Evolutionary conservation across 2,113 vertebrate genomes (phyloP).

Genomic region (Psammodynastes pulverulentus): DNA sequence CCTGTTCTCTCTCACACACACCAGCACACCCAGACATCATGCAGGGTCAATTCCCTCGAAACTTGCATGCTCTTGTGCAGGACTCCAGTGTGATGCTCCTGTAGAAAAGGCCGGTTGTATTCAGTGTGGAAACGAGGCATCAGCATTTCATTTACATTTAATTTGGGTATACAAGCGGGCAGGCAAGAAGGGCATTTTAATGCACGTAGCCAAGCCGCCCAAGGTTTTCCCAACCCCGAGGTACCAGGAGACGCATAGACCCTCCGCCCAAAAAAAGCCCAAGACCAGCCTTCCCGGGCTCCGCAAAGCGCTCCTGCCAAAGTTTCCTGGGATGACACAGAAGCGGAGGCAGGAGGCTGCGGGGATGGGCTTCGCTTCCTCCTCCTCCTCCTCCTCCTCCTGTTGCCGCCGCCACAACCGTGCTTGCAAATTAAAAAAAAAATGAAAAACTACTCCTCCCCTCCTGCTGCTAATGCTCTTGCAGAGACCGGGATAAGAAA

Average conservation of each 20-base stretch:
- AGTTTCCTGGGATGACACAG: constrained; percentile 49
- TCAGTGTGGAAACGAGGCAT: neutral
- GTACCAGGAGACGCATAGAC: constrained; percentile 39
- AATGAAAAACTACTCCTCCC: constrained; percentile 2
- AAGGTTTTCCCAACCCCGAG: neutral
- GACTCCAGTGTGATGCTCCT: neutral
- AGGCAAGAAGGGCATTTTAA: constrained; percentile 44
- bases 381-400: neutral
- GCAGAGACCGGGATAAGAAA: constrained; percentile 26
- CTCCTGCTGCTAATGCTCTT: constrained; percentile 1
- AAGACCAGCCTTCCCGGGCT: neutral
- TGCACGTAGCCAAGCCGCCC: constrained; percentile 53
- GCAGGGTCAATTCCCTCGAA: constrained; percentile 30
- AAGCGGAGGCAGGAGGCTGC: neutral
- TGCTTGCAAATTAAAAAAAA: neutral
- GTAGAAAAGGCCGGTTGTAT: constrained; percentile 21
- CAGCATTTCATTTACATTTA: neutral
- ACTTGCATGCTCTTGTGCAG: neutral
- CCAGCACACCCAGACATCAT: constrained; percentile 2
- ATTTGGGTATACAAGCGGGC: constrained; percentile 23
- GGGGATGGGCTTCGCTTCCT: neutral
- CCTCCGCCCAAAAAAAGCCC: constrained; percentile 14
- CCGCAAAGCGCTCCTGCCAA: constrained; percentile 42
- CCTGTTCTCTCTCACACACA: constrained; percentile 36
- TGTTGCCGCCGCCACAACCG: neutral